These are phyloP conservation scores for Lycocorax pyrrhopterus DNA, from an alignment of 2,113 vertebrate genomes.

Conservation along the genomic window DNA sequence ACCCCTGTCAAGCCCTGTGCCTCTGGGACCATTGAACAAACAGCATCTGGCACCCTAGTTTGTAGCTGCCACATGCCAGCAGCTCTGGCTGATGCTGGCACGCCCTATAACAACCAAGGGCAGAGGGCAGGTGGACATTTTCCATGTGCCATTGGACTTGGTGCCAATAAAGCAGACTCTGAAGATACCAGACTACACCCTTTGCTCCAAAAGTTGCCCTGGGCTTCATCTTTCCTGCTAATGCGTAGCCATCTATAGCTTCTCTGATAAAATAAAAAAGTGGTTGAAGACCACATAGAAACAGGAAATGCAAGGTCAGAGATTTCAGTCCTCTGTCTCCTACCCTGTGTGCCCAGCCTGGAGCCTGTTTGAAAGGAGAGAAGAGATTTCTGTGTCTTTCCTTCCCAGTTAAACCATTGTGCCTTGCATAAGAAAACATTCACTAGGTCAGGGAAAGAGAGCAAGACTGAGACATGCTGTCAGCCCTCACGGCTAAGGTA, in stretches of 20 bases:
- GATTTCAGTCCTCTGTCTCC: neutral
- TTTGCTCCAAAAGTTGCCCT: neutral
- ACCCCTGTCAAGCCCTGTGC: rapidly evolving
- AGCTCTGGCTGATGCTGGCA: neutral
- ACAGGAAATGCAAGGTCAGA: neutral
- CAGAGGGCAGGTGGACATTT: neutral
- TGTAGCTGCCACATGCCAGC: neutral
- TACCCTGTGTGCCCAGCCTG: neutral
- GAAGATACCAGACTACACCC: neutral
- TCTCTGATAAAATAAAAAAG: neutral
- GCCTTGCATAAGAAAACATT: neutral
- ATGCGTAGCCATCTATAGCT: neutral
- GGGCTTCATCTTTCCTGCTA: neutral
- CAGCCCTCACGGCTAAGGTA: neutral
- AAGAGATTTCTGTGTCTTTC: neutral
- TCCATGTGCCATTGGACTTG: neutral
- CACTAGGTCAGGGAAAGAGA: neutral
- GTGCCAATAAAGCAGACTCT: neutral
- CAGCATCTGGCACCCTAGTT: neutral
- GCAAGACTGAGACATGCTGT: neutral
- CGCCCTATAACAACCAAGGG: neutral
- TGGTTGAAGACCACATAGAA: neutral
- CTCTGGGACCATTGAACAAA: neutral
- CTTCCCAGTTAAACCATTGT: neutral
- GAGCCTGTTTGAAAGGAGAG: neutral